Evolutionary conservation across 2,888 invertebrate species (phyloP).

Genomic region (Cryptus armator): DNA sequence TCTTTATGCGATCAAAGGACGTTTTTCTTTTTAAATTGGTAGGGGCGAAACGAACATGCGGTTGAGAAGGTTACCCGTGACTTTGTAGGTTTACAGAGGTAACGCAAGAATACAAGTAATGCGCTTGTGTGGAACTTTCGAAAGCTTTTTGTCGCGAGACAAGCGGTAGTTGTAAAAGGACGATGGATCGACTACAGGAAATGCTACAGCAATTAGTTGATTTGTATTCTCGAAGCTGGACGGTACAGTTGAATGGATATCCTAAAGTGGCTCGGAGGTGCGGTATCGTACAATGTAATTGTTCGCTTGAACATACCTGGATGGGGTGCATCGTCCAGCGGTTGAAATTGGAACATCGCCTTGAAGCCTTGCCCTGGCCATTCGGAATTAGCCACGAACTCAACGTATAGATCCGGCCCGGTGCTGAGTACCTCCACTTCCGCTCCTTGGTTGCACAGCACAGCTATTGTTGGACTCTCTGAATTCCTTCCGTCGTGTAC

Average conservation of each 20-base stretch:
- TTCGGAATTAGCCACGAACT: conserved; percentile 94
- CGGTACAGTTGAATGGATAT: conserved; percentile 37
- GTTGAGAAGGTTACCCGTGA: neutral
- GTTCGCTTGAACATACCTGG: conserved; percentile 69
- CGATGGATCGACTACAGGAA: neutral
- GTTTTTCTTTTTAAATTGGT: too few relatives aligned
- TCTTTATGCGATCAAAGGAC: too few relatives aligned
- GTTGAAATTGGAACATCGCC: conserved; percentile 91
- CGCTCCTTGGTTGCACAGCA: conserved; percentile 93
- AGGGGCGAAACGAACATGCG: neutral
- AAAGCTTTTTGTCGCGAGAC: neutral
- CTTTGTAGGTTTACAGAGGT: neutral
- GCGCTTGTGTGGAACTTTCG: neutral
- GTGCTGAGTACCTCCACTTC: conserved; percentile 93
- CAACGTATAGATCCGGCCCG: conserved; percentile 92
- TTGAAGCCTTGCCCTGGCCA: conserved; percentile 93
- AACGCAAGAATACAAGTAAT: neutral
- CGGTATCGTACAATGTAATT: conserved; percentile 48
- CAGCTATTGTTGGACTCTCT: conserved; percentile 91
- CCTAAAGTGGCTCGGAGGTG: conserved; percentile 37
- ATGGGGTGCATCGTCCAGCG: conserved; percentile 86
- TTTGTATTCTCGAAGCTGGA: conserved; percentile 20
- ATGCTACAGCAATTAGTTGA: conserved; percentile 40
- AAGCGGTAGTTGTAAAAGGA: neutral
- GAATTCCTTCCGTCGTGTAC: conserved; percentile 93